Evolutionary conservation across 2,888 invertebrate genomes (phyloP).

Genomic region (Ophraella communa): DNA sequence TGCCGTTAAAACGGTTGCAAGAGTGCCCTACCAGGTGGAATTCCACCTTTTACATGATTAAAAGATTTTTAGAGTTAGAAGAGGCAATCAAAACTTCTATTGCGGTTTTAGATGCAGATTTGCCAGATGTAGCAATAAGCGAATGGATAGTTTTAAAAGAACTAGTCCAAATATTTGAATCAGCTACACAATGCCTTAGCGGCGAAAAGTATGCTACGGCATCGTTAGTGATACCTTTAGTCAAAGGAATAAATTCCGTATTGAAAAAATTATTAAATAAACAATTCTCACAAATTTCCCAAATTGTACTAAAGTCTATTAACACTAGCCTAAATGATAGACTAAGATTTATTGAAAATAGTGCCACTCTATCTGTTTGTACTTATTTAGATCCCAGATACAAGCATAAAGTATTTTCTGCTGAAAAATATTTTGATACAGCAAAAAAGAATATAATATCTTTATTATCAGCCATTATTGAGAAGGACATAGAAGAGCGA

Average conservation of each 20-base stretch:
- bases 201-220: constrained; percentile 41
- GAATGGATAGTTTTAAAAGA: constrained; percentile 37
- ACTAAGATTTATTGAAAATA: constrained; percentile 26
- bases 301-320: too few species aligned
- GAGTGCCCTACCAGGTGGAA: constrained; percentile 41
- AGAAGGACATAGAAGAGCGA: not conserved
- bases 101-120: constrained; percentile 32
- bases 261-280: constrained; percentile 10
- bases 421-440: constrained; percentile 7
- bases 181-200: constrained; percentile 40
- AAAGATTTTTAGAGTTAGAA: constrained; percentile 30
- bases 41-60: constrained; percentile 36
- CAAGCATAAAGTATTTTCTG: constrained; percentile 28
- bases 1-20: constrained; percentile 35
- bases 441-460: not conserved
- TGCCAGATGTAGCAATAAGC: constrained; percentile 31
- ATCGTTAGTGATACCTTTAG: constrained; percentile 36
- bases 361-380: constrained; percentile 27
- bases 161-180: constrained; percentile 38
- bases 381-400: constrained; percentile 33
- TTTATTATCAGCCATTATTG: not conserved
- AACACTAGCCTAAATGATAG: constrained; percentile 23
- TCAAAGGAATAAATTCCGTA: constrained; percentile 24
- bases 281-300: constrained; percentile 24
- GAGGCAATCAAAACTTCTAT: constrained; percentile 37